Evolutionary conservation across 2,888 invertebrate genomes (phyloP), one percentile per base, ranked within the genome.

Genomic region (Megastigmus dorsalis): DNA sequence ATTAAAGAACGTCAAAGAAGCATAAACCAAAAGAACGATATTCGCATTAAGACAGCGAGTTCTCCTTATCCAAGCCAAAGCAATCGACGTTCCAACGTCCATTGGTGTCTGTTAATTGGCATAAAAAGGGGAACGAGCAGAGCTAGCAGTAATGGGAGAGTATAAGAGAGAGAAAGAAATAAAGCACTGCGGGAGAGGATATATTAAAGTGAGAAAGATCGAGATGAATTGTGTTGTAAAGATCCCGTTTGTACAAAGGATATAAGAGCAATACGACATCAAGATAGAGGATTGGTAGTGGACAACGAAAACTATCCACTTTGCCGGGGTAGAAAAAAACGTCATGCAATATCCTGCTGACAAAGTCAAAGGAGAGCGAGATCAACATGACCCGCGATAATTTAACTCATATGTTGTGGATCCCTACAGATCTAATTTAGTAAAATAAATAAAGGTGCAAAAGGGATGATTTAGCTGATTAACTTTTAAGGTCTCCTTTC

Each of bases 231-330:
- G 74, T 69, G 60, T 69, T 68, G 52, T 72, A 33, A 59, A 74
- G 76, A 73, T n/a, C n/a, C n/a, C n/a, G n/a, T 75, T 80, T 76
- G 76, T 76, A 78, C 74, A 73, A 77, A 78, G 79, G 74, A 75
- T 80, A 78, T 79, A 80, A 80, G 80, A 65, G 80, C 77, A 80
- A 78, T 80, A 79, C 79, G 78, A 79, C 70, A 78, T 79, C 78
- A 78, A 77, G 79, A 78, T 43, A n/a, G n/a, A n/a, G n/a, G n/a
- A n/a, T n/a, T n/a, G n/a, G n/a, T n/a, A n/a, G n/a, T n/a, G n/a
- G n/a, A n/a, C n/a, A n/a, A n/a, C n/a, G n/a, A n/a, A n/a, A n/a
- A n/a, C n/a, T n/a, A n/a, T n/a, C n/a, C n/a, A n/a, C n/a, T n/a
- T 55, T 45, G 73, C 33, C 59, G 67, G 73, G 55, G 72, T 36